Evolutionary conservation across 2,888 invertebrate species (phyloP).

Genomic region (Rhagophthalmus giganteus): DNA sequence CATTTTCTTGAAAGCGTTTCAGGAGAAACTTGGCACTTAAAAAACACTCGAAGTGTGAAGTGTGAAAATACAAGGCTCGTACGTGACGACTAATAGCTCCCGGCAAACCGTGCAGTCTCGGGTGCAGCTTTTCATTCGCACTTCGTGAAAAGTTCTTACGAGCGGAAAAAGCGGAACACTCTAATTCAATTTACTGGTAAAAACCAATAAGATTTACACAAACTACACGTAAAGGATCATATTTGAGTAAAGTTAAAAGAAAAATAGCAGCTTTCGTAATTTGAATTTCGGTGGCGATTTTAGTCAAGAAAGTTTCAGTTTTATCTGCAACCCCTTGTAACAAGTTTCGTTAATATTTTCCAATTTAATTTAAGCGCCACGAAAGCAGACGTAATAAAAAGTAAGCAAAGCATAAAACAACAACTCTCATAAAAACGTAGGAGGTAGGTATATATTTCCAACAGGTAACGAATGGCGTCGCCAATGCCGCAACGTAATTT

Average conservation of each 20-base stretch:
- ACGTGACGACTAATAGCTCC: slow-evolving; percentile 28
- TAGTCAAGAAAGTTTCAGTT: too few species aligned
- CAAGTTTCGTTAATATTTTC: slow-evolving; percentile 5
- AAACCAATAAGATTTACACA: slow-evolving; percentile 9
- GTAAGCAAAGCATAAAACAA: slow-evolving; percentile 8
- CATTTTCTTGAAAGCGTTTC: slow-evolving; percentile 25
- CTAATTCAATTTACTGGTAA: slow-evolving; percentile 15
- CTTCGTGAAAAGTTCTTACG: slow-evolving; percentile 20
- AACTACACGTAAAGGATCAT: neutral
- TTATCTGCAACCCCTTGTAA: slow-evolving; percentile 2
- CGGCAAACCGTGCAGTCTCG: slow-evolving; percentile 22
- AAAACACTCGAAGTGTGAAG: slow-evolving; percentile 24
- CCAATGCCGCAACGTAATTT: slow-evolving; percentile 2
- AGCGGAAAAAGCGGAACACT: slow-evolving; percentile 19
- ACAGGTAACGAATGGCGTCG: slow-evolving; percentile 12
- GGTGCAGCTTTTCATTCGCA: slow-evolving; percentile 24
- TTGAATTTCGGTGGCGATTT: too few species aligned
- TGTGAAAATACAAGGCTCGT: slow-evolving; percentile 25
- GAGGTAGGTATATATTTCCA: neutral
- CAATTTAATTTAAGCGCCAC: slow-evolving; percentile 7
- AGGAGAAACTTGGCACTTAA: slow-evolving; percentile 24
- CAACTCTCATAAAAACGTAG: slow-evolving; percentile 10
- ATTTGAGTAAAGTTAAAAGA: too few species aligned
- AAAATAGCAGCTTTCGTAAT: too few species aligned
- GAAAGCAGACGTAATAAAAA: slow-evolving; percentile 11